These are phyloP conservation scores for Excalfactoria chinensis DNA, from an alignment of 2,113 vertebrate genomes.

Conservation along the genomic window DNA sequence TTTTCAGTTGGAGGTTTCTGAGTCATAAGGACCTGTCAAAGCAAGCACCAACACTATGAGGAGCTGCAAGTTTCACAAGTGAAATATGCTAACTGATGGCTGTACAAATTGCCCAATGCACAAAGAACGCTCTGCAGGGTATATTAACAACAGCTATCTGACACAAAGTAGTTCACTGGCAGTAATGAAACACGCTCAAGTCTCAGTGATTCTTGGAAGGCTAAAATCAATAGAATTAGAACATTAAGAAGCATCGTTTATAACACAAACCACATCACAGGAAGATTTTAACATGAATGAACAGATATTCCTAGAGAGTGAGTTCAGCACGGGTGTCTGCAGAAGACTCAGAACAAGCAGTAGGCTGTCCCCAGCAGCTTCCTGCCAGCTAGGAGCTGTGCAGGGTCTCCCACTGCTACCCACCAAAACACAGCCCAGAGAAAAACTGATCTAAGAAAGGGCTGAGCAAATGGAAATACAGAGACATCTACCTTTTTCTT, in stretches of 20 bases:
- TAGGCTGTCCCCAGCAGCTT: not conserved
- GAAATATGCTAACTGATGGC: not conserved
- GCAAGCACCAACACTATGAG: not conserved
- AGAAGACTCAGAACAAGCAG: not conserved
- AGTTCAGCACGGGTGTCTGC: not conserved
- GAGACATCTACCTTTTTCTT: not conserved
- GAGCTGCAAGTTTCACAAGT: not conserved
- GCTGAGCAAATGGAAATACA: not conserved
- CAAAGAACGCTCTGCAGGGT: not conserved
- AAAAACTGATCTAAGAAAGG: rapidly evolving
- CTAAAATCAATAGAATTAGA: not conserved
- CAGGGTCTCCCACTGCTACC: not conserved
- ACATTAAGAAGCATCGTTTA: not conserved
- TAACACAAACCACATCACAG: not conserved
- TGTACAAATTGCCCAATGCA: not conserved
- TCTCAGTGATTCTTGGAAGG: not conserved
- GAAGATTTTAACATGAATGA: not conserved
- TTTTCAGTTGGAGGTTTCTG: not conserved
- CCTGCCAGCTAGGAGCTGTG: not conserved
- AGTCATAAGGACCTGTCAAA: not conserved
- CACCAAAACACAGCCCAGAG: not conserved
- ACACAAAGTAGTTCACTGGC: not conserved
- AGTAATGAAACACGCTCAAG: not conserved
- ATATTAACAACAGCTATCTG: not conserved
- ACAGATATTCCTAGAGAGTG: not conserved